Evolutionary conservation across 2,113 vertebrate genomes (phyloP).

Genomic region (Heterocephalus glaber): DNA sequence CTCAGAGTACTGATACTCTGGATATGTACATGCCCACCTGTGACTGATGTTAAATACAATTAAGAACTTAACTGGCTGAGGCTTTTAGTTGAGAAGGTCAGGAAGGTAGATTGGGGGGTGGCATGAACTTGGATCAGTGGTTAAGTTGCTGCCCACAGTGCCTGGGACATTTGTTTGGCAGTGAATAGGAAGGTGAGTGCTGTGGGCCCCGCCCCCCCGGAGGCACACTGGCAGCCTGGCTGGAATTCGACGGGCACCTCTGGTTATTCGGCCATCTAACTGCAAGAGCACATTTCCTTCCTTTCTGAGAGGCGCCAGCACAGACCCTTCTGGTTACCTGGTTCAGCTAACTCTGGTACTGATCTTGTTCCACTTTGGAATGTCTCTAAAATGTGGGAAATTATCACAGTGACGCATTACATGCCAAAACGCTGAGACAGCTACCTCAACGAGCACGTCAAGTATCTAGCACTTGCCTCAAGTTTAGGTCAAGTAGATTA

Average conservation of each 20-base stretch:
- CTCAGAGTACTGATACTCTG: background rate
- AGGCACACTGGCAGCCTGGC: background rate
- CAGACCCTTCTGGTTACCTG: background rate
- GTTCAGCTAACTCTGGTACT: background rate
- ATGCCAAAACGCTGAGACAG: background rate
- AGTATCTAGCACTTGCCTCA: background rate
- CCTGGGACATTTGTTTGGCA: background rate
- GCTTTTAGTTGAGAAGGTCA: background rate
- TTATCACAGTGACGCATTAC: background rate
- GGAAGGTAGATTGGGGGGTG: background rate
- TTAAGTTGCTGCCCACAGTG: background rate
- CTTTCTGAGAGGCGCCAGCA: background rate
- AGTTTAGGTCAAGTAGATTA: background rate
- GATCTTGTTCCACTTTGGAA: background rate
- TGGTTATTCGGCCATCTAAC: background rate
- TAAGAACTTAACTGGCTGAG: background rate
- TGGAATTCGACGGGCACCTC: background rate
- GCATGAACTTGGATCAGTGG: background rate
- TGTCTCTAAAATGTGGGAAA: background rate
- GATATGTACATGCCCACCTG: background rate
- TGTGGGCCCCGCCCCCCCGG: background rate
- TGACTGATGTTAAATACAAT: background rate
- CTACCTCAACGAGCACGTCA: background rate
- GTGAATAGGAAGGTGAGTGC: background rate
- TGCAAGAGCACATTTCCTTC: constrained; percentile 11